Evolutionary conservation across 2,113 vertebrate genomes (phyloP).

Genomic region (Hypanus sabinus): DNA sequence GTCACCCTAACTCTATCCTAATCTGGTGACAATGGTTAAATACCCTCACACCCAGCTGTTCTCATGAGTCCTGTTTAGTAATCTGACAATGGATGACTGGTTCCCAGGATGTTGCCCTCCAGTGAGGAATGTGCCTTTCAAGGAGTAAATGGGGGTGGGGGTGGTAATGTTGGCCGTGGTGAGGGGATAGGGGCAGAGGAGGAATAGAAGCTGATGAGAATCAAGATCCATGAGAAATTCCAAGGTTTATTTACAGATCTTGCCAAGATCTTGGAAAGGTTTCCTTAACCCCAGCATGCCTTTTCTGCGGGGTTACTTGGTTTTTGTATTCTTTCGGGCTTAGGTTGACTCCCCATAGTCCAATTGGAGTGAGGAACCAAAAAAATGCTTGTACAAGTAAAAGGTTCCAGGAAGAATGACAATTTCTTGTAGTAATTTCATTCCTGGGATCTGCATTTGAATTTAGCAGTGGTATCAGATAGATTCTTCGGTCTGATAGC

Average conservation of each 20-base stretch:
- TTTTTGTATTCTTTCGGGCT: not conserved
- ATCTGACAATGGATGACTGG: not conserved
- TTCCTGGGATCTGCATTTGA: not conserved
- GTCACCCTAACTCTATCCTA: too few relatives aligned
- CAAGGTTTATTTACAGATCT: not conserved
- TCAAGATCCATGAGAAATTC: not conserved
- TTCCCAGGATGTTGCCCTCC: not conserved
- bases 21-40: not conserved
- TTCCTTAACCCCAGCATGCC: not conserved
- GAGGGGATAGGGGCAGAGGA: not conserved
- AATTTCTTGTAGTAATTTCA: not conserved
- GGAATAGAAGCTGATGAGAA: not conserved
- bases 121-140: not conserved
- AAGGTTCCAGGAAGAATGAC: not conserved
- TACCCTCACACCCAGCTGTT: not conserved
- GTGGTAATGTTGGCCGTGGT: too few relatives aligned
- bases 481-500: not conserved
- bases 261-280: not conserved
- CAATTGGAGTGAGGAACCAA: not conserved
- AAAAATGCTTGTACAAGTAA: not conserved
- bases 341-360: not conserved
- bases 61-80: not conserved
- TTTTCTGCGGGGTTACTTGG: slow-evolving; percentile 9
- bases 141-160: too few relatives aligned
- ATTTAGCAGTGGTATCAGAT: not conserved